Conservation (phyloP, 2,113 vertebrate species). For the Argyrosomus japonicus region DNA sequence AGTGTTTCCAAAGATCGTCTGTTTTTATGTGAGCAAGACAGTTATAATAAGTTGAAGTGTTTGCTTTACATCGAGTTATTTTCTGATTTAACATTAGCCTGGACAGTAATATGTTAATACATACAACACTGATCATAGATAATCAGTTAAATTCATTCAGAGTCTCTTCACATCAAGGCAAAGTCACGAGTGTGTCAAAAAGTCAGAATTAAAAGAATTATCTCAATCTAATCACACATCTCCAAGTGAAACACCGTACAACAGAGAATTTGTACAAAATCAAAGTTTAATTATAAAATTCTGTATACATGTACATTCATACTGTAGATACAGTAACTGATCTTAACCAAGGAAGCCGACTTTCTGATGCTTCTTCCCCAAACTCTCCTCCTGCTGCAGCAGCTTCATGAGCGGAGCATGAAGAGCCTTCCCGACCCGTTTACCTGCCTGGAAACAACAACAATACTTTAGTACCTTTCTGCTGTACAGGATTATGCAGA, state of each 20-base stretch:
- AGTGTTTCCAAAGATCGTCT: not conserved
- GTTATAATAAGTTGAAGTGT: not conserved
- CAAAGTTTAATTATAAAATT: conserved; percentile 72
- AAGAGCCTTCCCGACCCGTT: conserved; percentile 90
- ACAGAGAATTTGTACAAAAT: conserved; percentile 30
- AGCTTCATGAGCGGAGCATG: conserved; percentile 88
- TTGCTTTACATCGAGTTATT: not conserved
- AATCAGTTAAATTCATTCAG: not conserved
- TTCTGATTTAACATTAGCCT: not conserved
- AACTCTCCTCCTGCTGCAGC: conserved; percentile 90
- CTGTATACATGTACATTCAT: conserved; percentile 34
- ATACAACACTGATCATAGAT: not conserved
- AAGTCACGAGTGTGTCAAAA: not conserved
- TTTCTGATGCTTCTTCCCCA: conserved; percentile 89
- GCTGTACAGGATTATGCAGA: too few relatives aligned
- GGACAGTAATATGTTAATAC: not conserved
- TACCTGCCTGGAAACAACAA: conserved; percentile 85
- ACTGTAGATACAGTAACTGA: not conserved
- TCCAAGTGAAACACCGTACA: not conserved
- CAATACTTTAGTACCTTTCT: not conserved
- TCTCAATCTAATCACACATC: not conserved
- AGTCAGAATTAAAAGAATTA: not conserved
- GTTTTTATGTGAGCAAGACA: not conserved
- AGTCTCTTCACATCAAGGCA: not conserved
- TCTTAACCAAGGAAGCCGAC: conserved; percentile 94